Base-by-base conservation (phyloP, 2,888 invertebrate genomes). In the Drosophila affinis region DNA sequence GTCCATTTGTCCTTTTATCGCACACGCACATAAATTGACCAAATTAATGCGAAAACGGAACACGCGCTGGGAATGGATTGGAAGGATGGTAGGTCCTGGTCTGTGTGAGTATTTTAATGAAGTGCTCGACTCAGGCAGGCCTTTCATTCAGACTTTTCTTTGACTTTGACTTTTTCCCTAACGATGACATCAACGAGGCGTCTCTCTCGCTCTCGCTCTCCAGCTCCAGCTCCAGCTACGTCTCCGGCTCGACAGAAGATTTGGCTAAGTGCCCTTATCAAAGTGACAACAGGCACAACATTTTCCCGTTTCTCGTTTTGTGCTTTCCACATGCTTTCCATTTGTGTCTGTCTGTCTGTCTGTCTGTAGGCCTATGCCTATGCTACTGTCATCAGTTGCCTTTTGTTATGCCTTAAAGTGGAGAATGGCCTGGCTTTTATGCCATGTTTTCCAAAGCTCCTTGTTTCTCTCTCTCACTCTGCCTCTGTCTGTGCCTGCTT, bases 181-280 rank as follows among this genome's bases (percentile, higher is more conserved):
- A 83, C 62, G 72, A 85, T 70, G 78, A 58, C 78, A 56, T 59
- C 51, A 58, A 69, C 51, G 70, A 17, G 12, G 57, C 55, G 59
- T 57, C 54, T 57, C 62, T 63, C 55, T 29, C 68, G 54, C 54
- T 57, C 62, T 63, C 55, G 24, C 68, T 5, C 34, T 14, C 56
- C 56, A 14, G 2, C 6, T 6, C 39, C 14, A 7, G 6, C 39
- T 1, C 7, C 39, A 6, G 14, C 14, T 14, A 6, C 14, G 39
- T 39, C 39, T 39, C 39, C 39, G 39, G 39, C 39, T 39, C 49
- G 57, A 57, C 56, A 67, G 57, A 67, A 73, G 77, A 79, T 84
- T 88, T 84, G 79, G 60, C 70, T 75, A 87, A 87, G 83, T 87
- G 84, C 76, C 86, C 77, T 87, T 89, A 89, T 87, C 89, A 85